Conservation (phyloP, 2,113 vertebrate species). For the Pollachius pollachius region DNA sequence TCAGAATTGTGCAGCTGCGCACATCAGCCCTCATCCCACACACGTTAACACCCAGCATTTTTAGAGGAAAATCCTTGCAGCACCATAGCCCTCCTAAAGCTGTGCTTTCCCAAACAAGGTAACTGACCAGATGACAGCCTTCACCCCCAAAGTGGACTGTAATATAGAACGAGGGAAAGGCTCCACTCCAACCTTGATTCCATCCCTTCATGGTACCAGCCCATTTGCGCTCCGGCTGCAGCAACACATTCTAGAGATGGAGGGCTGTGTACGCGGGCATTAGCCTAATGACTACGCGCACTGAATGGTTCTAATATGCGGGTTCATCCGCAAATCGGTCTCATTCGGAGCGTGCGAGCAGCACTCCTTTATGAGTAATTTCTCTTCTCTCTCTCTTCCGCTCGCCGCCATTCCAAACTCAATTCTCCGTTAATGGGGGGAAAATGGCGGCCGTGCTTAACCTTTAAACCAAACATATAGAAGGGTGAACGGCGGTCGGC, state of each 20-base stretch:
- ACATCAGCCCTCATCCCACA: too few relatives aligned
- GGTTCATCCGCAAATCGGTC: constrained; percentile 13
- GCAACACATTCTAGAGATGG: constrained; percentile 14
- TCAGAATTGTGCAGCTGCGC: too few relatives aligned
- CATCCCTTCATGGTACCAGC: constrained; percentile 16
- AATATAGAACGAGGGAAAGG: constrained; percentile 27
- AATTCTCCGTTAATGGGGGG: neutral
- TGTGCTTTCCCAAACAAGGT: constrained; percentile 27
- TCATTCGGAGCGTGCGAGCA: constrained; percentile 1
- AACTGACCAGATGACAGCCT: constrained; percentile 22
- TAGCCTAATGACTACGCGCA: constrained; percentile 14
- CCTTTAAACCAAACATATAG: constrained; percentile 45
- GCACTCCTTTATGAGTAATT: neutral
- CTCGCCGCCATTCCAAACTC: constrained; percentile 5
- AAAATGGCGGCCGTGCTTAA: constrained; percentile 28
- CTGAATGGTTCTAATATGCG: constrained; percentile 7
- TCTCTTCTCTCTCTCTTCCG: neutral
- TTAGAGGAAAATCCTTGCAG: constrained; percentile 25
- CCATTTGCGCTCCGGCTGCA: constrained; percentile 15
- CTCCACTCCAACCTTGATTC: constrained; percentile 2
- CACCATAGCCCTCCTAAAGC: constrained; percentile 9
- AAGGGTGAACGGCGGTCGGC: constrained; percentile 28
- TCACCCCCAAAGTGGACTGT: constrained; percentile 18
- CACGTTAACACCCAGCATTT: too few relatives aligned
- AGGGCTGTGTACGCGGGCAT: constrained; percentile 4